Conservation (phyloP, 2,888 invertebrate genomes). For the Eristalis tenax region DNA sequence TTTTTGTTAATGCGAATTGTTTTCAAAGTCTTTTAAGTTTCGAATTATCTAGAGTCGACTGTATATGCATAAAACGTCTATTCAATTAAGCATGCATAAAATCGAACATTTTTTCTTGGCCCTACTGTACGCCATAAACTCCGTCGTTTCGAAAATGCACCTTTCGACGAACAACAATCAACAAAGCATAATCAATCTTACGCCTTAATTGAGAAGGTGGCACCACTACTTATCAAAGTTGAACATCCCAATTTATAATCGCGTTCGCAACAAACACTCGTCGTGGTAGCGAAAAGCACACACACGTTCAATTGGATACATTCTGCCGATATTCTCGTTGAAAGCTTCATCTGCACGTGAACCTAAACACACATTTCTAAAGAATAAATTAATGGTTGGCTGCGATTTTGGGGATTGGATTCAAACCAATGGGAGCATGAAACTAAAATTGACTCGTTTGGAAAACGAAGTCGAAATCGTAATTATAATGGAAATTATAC, state of each 20-base stretch:
- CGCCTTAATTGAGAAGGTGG: neutral
- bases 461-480: no score
- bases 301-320: neutral
- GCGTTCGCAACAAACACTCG: neutral
- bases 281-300: neutral
- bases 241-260: constrained; percentile 1
- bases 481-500: no score
- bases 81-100: neutral
- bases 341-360: neutral
- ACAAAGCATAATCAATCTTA: neutral
- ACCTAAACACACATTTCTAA: neutral
- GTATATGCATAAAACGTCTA: no score
- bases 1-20: no score
- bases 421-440: neutral
- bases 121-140: neutral
- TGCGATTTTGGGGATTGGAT: neutral
- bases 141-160: neutral
- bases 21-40: no score
- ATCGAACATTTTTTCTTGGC: neutral
- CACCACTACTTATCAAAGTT: neutral
- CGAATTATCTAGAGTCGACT: no score
- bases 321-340: neutral
- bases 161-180: neutral
- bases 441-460: neutral
- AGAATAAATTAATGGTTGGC: neutral